These are phyloP conservation scores for Lontra canadensis DNA, from an alignment of 2,113 vertebrate species.

Conservation along the genomic window DNA sequence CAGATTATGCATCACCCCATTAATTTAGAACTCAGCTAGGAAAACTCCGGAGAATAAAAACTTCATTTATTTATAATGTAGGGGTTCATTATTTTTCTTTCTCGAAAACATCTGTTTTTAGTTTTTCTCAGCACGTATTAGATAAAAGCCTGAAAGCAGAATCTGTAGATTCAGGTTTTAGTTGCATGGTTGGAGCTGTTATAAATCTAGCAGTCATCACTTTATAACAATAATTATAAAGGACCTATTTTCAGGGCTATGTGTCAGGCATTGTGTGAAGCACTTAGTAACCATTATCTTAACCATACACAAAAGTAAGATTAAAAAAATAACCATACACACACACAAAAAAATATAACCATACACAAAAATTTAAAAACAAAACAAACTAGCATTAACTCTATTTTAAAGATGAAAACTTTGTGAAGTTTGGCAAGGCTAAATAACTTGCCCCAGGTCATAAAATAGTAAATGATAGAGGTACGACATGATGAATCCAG, in stretches of 20 bases:
- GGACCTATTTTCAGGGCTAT: not conserved
- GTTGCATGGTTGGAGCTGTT: not conserved
- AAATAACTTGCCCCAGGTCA: not conserved
- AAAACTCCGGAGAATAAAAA: conserved; percentile 13
- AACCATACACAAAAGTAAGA: not conserved
- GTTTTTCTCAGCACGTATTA: conserved; percentile 20
- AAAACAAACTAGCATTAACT: not conserved
- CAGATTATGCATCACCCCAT: conserved; percentile 57
- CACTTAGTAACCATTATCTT: not conserved
- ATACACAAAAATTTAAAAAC: not conserved
- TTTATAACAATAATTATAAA: not conserved
- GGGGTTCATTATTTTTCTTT: conserved; percentile 61
- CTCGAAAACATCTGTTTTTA: conserved; percentile 62
- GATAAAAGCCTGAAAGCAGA: not conserved
- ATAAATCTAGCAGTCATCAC: not conserved
- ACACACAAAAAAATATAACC: not conserved
- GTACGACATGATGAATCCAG: not conserved
- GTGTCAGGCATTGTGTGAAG: not conserved
- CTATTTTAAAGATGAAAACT: not conserved
- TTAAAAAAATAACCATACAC: too few species aligned
- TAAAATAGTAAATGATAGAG: not conserved
- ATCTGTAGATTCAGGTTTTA: not conserved
- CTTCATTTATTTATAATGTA: conserved; percentile 57
- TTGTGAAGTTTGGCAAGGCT: not conserved
- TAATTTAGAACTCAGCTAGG: conserved; percentile 64